A percentile compares a stretch with the other conserved stretches of the same genome.
Conservation (phyloP, 2,797 vertebrate genomes). For the Vespertilio murinus region DNA sequence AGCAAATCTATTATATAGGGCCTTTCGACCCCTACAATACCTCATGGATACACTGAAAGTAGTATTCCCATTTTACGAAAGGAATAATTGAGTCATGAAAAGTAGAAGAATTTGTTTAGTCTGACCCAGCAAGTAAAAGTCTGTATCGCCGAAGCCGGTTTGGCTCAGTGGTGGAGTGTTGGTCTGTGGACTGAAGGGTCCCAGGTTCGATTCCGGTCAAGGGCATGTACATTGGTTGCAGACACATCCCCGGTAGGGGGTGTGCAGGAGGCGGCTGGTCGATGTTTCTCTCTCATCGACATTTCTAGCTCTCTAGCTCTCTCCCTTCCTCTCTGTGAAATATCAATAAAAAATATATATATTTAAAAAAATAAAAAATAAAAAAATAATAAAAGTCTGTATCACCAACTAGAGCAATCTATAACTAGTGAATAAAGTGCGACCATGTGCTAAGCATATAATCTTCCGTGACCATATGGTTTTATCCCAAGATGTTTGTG, state of each 20-base stretch:
- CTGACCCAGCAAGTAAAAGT: not conserved
- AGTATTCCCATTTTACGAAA: constrained; percentile 26
- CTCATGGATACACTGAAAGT: not conserved
- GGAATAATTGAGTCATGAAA: not conserved
- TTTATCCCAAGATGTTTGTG: not conserved
- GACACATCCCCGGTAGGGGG: too few species aligned
- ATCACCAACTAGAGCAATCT: not conserved
- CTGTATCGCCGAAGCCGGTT: too few species aligned
- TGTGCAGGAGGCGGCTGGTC: too few species aligned
- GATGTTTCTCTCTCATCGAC: too few species aligned
- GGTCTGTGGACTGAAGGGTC: too few species aligned
- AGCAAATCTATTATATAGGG: not conserved
- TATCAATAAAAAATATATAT: too few species aligned
- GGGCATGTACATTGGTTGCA: too few species aligned
- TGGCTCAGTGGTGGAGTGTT: too few species aligned
- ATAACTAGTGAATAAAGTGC: not conserved
- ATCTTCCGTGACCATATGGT: not conserved
- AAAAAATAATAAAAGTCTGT: not conserved
- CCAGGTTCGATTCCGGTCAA: too few species aligned
- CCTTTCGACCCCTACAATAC: not conserved
- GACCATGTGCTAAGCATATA: not conserved
- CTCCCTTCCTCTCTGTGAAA: too few species aligned
- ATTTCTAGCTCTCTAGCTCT: too few species aligned
- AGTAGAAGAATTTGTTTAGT: not conserved
- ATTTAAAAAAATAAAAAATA: too few species aligned